Base-by-base conservation (phyloP, 2,113 vertebrate species). In the Engystomops pustulosus region DNA sequence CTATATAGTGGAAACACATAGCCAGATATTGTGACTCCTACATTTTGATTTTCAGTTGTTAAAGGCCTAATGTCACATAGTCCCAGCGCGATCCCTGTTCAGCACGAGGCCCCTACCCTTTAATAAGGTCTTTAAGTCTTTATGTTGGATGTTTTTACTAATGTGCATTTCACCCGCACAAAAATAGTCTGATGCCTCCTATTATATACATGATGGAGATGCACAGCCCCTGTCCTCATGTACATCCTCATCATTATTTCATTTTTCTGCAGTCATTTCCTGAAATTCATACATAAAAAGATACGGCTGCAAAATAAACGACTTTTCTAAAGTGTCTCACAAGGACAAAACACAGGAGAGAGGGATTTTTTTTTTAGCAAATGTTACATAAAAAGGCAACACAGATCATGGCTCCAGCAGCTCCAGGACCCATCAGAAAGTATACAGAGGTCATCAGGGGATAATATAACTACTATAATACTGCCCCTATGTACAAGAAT, bases 311-410 rank as follows among this genome's bases (percentile, higher is more conserved):
- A 87, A 89, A 90, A 88, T 88, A 90, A 90, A 89, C 90, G 88
- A 90, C 88, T 60, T 89, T 88, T 89, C 89, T 25, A 49, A 49
- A 32, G 25, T 18, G 12, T 14, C 71, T 74, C n/a, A 30, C 25
- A 49, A 79, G 76, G 20, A 30, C 10, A 25, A 34, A 79, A 44
- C 17, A 79, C 34, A 27, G 74, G n/a, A n/a, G n/a, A n/a, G n/a
- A n/a, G n/a, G 20, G 23, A 9, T 30, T 15, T 32, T 49, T 49
- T 49, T 49, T 49, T 49, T 49, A 91, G 79, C 87, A 90, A 88
- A 88, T 90, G 88, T 86, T 88, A 71, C 88, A 87, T 87, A 90
- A 89, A 86, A 85, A 62, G 80, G 82, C 84, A 85, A 60, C 15
- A 15, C 20, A 75, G 15, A 14, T 32, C 71, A 6, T 30, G 18